Base-by-base conservation (phyloP, 2,113 vertebrate species). In the Tapirus terrestris region DNA sequence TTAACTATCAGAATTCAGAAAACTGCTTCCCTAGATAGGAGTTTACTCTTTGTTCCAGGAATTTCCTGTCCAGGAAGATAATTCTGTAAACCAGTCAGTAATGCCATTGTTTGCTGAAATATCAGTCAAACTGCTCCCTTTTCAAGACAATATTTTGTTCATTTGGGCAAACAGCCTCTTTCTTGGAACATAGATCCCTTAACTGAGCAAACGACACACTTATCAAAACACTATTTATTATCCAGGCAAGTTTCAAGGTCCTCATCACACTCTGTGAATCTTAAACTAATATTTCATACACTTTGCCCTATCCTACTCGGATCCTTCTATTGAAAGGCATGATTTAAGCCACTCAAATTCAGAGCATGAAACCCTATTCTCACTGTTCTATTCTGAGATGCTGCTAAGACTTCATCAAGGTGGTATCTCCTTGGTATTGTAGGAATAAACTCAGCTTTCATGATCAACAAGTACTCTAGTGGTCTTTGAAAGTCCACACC, bases 371-470 rank as follows among this genome's bases (percentile, higher is more conserved):
- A 84, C 0, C 29, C 6, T 77, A 20, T 48, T 73, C 39, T 31
- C 14, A 48, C 1, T 27, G 91, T 75, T 13, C 6, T 79, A 17
- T 33, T 72, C 3, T 33, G 56, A 36, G 6, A 75, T 31, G 56
- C 12, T 75, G 9, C 31, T 23, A 56, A 56, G 25, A 56, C 3
- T 56, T 0, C 1, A 0, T 63, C 6, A 70, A 33, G 0, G 27
- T 29, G 4, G 13, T 60, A 7, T 3, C 2, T 85, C 17, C 3
- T 36, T 16, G 8, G 21, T 33, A 23, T 11, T n/a, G 25, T 6
- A 56, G 33, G 20, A 77, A 18, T 68, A 11, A 86, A 79, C 58
- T 31, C 8, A n/a, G 21, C 8, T 63, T 60, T 86, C 10, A 7
- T 21, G 9, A 93, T 76, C 83, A 48, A 18, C 8, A 39, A 0